Evolutionary conservation across 2,797 vertebrate genomes (phyloP).

Genomic region (Silurus lanzhouensis): DNA sequence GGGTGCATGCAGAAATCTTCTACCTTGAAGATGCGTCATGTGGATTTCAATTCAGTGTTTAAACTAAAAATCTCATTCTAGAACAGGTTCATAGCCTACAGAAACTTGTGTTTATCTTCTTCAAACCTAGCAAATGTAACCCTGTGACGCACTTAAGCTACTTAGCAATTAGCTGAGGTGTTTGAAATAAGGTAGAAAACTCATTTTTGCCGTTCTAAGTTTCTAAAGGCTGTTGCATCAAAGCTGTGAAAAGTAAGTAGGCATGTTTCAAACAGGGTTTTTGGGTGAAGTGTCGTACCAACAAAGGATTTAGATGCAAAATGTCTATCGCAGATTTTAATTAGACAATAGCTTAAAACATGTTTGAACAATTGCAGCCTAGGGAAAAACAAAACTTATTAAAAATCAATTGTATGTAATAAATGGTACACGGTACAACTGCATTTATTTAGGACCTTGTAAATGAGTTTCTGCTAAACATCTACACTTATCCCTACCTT

Average conservation of each 20-base stretch:
- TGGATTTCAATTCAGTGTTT: background rate
- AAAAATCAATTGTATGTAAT: background rate
- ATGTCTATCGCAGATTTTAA: background rate
- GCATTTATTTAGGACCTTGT: background rate
- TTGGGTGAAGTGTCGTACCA: background rate
- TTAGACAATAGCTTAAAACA: background rate
- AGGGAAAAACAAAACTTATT: background rate
- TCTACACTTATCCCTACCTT: background rate
- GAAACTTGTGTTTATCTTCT: background rate
- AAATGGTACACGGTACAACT: background rate
- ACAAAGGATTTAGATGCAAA: background rate
- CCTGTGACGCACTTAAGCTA: no score
- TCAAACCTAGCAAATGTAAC: background rate
- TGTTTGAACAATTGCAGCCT: background rate
- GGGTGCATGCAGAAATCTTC: background rate
- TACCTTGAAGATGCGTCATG: background rate
- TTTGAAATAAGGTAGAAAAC: background rate
- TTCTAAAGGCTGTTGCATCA: background rate
- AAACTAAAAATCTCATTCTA: background rate
- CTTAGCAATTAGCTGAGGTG: background rate
- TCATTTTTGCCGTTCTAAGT: background rate
- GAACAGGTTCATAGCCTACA: background rate
- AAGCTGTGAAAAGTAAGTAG: background rate
- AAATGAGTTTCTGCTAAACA: background rate
- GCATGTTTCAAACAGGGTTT: conserved; percentile 1